These are phyloP conservation scores for Notodonta dromedarius DNA, from an alignment of 2,888 invertebrate species.

Conservation along the genomic window DNA sequence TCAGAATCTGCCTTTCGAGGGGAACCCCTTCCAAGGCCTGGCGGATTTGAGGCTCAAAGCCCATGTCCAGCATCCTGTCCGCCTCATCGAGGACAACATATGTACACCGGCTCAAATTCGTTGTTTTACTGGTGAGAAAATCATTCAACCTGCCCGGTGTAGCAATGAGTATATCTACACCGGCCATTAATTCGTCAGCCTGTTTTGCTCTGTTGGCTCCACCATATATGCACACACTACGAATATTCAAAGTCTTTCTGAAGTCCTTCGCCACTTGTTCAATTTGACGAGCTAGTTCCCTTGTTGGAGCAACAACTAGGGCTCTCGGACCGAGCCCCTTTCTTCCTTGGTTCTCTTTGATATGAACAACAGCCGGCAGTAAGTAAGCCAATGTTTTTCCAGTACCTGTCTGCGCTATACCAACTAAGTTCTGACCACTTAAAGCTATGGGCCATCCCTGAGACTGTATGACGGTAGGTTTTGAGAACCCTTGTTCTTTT, in stretches of 20 bases:
- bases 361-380: slow-evolving; percentile 92
- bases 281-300: slow-evolving; percentile 91
- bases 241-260: slow-evolving; percentile 87
- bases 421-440: slow-evolving; percentile 91
- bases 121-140: slow-evolving; percentile 89
- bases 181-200: slow-evolving; percentile 86
- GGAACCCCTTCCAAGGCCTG: slow-evolving; percentile 96
- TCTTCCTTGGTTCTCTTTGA: slow-evolving; percentile 88
- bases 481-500: slow-evolving; percentile 85
- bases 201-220: slow-evolving; percentile 90
- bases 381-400: slow-evolving; percentile 91
- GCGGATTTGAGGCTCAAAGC: slow-evolving; percentile 97
- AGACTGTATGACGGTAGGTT: slow-evolving; percentile 93
- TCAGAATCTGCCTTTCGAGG: slow-evolving; percentile 96
- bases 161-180: slow-evolving; percentile 94
- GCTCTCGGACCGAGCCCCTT: slow-evolving; percentile 92
- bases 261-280: slow-evolving; percentile 91
- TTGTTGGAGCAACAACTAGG: slow-evolving; percentile 91
- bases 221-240: slow-evolving; percentile 94
- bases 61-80: slow-evolving; percentile 98
- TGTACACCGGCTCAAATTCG: slow-evolving; percentile 88
- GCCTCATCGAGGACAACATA: slow-evolving; percentile 96
- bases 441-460: slow-evolving; percentile 94
- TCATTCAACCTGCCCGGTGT: slow-evolving; percentile 95
- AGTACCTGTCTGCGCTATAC: slow-evolving; percentile 93